Evolutionary conservation across 2,113 vertebrate species (phyloP).

Genomic region (Hipposideros armiger): DNA sequence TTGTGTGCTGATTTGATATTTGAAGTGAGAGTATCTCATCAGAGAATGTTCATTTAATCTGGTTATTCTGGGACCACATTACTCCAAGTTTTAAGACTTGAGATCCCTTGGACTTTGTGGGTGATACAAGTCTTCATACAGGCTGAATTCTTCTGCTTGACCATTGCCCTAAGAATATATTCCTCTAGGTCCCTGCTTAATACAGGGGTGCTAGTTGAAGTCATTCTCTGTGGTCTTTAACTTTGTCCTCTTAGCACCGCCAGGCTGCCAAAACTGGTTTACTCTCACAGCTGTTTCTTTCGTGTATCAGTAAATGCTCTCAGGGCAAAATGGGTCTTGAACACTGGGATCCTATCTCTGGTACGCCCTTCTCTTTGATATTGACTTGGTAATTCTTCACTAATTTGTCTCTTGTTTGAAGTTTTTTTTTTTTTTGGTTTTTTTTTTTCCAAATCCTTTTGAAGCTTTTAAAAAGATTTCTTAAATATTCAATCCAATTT

Average conservation of each 20-base stretch:
- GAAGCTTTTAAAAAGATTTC: constrained; percentile 39
- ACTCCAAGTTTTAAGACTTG: constrained; percentile 13
- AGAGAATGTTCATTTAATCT: background rate
- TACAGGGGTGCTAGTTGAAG: background rate
- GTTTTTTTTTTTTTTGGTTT: background rate
- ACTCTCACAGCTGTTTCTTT: background rate
- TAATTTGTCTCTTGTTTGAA: constrained; percentile 31
- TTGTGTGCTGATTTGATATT: background rate
- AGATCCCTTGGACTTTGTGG: background rate
- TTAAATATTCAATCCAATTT: background rate
- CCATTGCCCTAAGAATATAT: background rate
- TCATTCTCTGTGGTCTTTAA: background rate
- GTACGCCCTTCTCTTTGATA: background rate
- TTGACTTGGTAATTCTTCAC: constrained; percentile 28
- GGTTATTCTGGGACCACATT: background rate
- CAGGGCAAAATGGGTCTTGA: constrained; percentile 25
- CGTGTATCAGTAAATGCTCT: background rate
- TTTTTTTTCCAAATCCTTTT: background rate
- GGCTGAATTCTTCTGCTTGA: constrained; percentile 9
- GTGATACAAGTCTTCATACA: background rate
- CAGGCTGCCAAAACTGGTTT: background rate
- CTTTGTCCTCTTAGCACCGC: background rate
- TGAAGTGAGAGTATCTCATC: background rate
- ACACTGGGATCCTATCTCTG: background rate
- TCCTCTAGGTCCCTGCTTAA: background rate